phyloP scores from a whole-genome alignment of 2,797 vertebrate species.

The Diceros bicornis region DNA sequence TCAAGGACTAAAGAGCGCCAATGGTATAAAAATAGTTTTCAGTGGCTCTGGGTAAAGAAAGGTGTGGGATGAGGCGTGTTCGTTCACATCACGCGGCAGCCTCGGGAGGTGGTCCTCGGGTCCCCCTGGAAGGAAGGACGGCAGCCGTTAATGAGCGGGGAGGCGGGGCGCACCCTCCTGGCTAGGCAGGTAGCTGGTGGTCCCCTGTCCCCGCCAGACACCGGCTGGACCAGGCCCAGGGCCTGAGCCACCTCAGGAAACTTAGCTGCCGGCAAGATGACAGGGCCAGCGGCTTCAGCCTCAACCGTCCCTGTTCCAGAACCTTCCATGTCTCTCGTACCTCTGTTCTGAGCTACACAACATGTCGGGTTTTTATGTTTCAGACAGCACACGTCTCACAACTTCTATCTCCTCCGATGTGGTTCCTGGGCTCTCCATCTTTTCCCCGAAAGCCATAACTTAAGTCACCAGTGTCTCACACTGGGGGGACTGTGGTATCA shows the following conservation, averaged over 20 bases:
- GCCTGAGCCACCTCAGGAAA: not conserved
- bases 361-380: not conserved
- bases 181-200: not conserved
- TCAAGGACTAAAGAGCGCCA: slow-evolving; percentile 87
- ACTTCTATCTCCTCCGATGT: rapidly evolving
- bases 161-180: not conserved
- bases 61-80: slow-evolving; percentile 65
- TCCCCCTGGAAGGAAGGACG: slow-evolving; percentile 91
- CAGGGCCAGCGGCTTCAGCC: not conserved
- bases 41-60: slow-evolving; percentile 89
- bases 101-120: slow-evolving; percentile 93
- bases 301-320: not conserved
- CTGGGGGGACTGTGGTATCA: rapidly evolving
- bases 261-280: too few relatives aligned
- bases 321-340: not conserved
- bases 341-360: not conserved
- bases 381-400: not conserved
- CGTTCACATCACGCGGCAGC: slow-evolving; percentile 96
- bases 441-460: not conserved
- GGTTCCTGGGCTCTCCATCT: not conserved
- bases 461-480: not conserved
- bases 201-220: not conserved
- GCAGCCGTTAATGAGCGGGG: not conserved
- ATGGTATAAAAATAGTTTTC: slow-evolving; percentile 92
- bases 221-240: rapidly evolving